Conservation (phyloP, 2,113 vertebrate genomes). For the Pseudopodoces humilis region DNA sequence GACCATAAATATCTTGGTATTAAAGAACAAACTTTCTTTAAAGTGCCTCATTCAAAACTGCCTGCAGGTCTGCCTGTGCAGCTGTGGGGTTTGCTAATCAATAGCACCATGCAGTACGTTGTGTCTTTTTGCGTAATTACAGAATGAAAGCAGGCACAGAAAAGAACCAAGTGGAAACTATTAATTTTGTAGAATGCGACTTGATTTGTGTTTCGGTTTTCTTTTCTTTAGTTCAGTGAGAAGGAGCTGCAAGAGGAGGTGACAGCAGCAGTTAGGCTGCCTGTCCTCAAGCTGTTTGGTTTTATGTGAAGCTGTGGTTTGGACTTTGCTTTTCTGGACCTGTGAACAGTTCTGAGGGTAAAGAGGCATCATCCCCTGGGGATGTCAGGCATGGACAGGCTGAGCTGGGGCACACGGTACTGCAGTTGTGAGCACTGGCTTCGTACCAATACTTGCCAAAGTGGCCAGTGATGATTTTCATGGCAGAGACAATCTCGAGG, state of each 20-base stretch:
- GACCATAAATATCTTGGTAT: slow-evolving; percentile 28
- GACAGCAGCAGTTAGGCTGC: background rate
- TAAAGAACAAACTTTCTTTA: slow-evolving; percentile 34
- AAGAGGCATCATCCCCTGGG: background rate
- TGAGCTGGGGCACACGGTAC: background rate
- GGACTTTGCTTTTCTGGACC: background rate
- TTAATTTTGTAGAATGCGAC: slow-evolving; percentile 41
- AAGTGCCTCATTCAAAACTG: slow-evolving; percentile 31
- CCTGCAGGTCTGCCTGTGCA: slow-evolving; percentile 20
- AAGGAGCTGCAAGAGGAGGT: slow-evolving; percentile 21
- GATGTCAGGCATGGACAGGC: background rate
- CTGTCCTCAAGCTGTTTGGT: background rate
- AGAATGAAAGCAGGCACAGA: background rate
- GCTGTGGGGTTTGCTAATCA: slow-evolving; percentile 50
- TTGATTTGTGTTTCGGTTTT: slow-evolving; percentile 52
- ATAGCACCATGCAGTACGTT: slow-evolving; percentile 8
- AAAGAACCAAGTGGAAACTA: slow-evolving; percentile 37
- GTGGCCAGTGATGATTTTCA: background rate
- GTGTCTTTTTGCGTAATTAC: slow-evolving; percentile 45
- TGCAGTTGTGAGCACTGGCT: background rate
- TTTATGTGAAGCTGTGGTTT: background rate
- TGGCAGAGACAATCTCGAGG: background rate
- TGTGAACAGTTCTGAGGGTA: background rate
- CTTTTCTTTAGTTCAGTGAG: background rate
- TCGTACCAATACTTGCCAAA: background rate